Evolutionary conservation across 2,888 invertebrate species (phyloP).

Genomic region (Drosophila maculinotata): DNA sequence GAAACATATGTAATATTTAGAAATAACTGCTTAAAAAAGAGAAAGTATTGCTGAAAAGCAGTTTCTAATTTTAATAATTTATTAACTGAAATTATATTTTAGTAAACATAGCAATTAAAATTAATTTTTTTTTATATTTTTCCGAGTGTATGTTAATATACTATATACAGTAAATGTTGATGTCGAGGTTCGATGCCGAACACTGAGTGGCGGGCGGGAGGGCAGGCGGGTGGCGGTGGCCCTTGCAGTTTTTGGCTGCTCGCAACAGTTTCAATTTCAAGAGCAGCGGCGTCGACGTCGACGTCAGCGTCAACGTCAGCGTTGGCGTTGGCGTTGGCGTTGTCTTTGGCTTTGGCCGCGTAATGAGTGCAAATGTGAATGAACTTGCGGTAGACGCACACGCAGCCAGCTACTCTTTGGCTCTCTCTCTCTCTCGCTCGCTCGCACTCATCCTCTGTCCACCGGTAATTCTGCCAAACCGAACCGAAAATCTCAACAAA

Average conservation of each 20-base stretch:
- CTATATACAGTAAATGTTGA: background rate
- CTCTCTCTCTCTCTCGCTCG: slow-evolving; percentile 35
- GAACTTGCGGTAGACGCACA: slow-evolving; percentile 78
- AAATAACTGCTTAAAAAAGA: too few relatives aligned
- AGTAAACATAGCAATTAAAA: too few relatives aligned
- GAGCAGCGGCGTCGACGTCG: slow-evolving; percentile 41
- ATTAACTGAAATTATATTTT: too few relatives aligned
- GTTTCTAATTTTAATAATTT: too few relatives aligned
- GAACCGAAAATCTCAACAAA: slow-evolving; percentile 42
- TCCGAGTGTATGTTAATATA: background rate
- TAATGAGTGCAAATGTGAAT: slow-evolving; percentile 83
- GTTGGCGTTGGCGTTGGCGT: slow-evolving; percentile 20
- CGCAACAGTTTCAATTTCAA: slow-evolving; percentile 54
- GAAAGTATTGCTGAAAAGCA: too few relatives aligned
- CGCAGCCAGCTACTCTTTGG: slow-evolving; percentile 49
- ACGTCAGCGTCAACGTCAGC: slow-evolving; percentile 17
- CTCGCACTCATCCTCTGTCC: slow-evolving; percentile 30
- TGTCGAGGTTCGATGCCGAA: slow-evolving; percentile 11
- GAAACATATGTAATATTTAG: too few relatives aligned
- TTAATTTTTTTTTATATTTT: too few relatives aligned
- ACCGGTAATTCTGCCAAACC: slow-evolving; percentile 27
- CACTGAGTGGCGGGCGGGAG: background rate
- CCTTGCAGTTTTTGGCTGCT: slow-evolving; percentile 33
- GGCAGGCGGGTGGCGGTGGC: background rate
- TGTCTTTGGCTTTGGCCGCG: slow-evolving; percentile 61